Percentiles rank a stretch among this genome's conserved stretches.
Evolutionary conservation across 1,140 invertebrate genomes (phyloP).

Genomic region (Mizuhopecten yessoensis): DNA sequence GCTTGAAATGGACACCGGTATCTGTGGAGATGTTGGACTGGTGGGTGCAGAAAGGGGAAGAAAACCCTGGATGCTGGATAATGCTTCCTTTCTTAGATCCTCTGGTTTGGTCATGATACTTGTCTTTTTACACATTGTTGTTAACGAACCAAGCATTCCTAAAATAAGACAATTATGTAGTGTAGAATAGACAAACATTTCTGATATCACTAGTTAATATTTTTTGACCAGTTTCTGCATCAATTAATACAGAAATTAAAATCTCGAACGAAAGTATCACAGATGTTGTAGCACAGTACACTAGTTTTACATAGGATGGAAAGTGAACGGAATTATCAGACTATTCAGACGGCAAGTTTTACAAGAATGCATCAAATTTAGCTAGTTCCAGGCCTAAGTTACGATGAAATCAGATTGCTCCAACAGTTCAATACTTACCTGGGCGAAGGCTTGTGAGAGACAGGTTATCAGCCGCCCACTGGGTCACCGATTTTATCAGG

Average conservation of each 20-base stretch:
- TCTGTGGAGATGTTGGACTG: not conserved
- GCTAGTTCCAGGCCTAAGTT: no score
- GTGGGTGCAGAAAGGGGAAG: not conserved
- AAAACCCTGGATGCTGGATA: not conserved
- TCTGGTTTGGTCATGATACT: slow-evolving; percentile 48
- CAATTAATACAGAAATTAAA: no score
- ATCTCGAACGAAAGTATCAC: no score
- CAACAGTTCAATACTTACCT: slow-evolving; percentile 60
- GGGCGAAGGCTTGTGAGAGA: slow-evolving; percentile 55
- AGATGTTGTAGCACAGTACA: no score
- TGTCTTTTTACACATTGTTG: slow-evolving; percentile 45
- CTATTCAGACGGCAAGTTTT: no score
- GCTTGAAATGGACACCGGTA: not conserved
- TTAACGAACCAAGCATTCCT: slow-evolving; percentile 56
- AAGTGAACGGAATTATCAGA: no score
- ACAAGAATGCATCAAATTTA: no score
- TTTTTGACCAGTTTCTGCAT: no score
- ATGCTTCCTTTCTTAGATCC: slow-evolving; percentile 13
- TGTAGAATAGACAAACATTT: no score
- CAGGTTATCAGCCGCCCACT: slow-evolving; percentile 57
- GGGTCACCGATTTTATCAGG: slow-evolving; percentile 52
- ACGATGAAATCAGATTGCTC: no score
- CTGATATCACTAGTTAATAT: no score
- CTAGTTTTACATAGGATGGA: no score
- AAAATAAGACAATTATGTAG: not conserved